Base-by-base conservation (phyloP, 92 coral and sea anemone genomes). In the Zoanthus solanderi region DNA sequence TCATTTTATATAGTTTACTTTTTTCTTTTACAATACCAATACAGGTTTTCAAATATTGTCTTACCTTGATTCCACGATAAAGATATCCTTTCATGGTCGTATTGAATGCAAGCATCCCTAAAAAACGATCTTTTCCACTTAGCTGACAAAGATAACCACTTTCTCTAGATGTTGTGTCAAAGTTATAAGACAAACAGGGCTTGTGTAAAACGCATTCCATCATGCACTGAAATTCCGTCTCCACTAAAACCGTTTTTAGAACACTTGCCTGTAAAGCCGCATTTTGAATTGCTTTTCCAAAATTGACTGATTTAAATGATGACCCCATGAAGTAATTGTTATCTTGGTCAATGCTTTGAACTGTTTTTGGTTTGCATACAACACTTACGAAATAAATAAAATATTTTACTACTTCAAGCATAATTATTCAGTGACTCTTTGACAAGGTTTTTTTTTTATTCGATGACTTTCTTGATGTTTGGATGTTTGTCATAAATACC, bases 181-280 rank as follows among this genome's bases (percentile, higher is more conserved):
- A 78, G 8, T 78, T 56, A 11, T 78, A 78, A 2, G 84, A 78
- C 29, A 78, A 23, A 78, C 84, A 78, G 14, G 68, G 16, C 10
- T 52, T 42, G 72, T 78, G 71, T 23, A 10, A 15, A 23, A 78
- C 71, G 34, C 84, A 78, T n/a, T 57, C 52, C 84, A 78, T 78
- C 54, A 57, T 37, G 65, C 84, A 78, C 13, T 17, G 52, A 60
- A 78, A 78, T 71, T 78, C 84, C 3, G 84, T 31, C 54, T 78
- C 32, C 84, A 78, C 84, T 1, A 7, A 60, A 60, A 37, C 48
- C 0, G 34, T 78, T 34, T 60, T 23, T 32, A 78, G 31, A 58
- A 60, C 58, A 18, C 48, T 17, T 42, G 8, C 71, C 8, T 34
- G 65, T 48, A 58, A 34, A 5, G 56, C 56, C 0, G 84, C 72